These are phyloP conservation scores for Pelvicachromis taeniatus DNA, from an alignment of 2,113 vertebrate genomes.

Conservation along the genomic window DNA sequence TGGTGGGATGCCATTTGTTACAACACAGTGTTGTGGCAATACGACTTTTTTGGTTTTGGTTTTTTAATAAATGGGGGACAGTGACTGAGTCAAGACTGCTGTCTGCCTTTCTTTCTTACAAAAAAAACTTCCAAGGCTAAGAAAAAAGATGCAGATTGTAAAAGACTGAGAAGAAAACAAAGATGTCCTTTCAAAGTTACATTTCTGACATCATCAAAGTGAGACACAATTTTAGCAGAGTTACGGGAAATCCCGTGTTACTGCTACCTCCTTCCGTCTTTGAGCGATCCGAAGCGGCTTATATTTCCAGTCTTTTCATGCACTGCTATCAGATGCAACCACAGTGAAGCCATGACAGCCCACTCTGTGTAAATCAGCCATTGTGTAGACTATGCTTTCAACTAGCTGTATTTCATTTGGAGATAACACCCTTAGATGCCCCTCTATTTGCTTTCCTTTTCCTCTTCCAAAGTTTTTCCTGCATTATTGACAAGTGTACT, in stretches of 20 bases:
- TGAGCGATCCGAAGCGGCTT: conserved; percentile 22
- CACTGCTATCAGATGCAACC: conserved; percentile 22
- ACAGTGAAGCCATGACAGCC: not conserved
- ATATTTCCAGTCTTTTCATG: conserved; percentile 42
- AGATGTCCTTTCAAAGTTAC: conserved; percentile 48
- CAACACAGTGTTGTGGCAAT: conserved; percentile 2
- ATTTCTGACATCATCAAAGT: conserved; percentile 68
- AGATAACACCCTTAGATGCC: not conserved
- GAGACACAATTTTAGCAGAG: conserved; percentile 34
- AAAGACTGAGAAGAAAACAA: conserved; percentile 33
- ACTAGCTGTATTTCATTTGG: not conserved
- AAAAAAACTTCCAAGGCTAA: not conserved
- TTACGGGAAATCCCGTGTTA: conserved; percentile 44
- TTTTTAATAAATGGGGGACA: not conserved
- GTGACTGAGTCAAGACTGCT: conserved; percentile 12
- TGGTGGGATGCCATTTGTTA: conserved; percentile 50
- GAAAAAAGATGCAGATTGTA: conserved; percentile 3
- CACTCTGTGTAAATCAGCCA: not conserved
- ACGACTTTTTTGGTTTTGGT: not conserved
- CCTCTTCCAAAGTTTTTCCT: not conserved
- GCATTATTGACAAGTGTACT: not conserved
- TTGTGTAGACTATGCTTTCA: conserved; percentile 4
- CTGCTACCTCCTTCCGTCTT: conserved; percentile 25
- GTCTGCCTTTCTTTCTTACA: not conserved
- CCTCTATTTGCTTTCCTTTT: not conserved